Conservation (phyloP, 2,113 vertebrate genomes). For the Eolophus roseicapilla region DNA sequence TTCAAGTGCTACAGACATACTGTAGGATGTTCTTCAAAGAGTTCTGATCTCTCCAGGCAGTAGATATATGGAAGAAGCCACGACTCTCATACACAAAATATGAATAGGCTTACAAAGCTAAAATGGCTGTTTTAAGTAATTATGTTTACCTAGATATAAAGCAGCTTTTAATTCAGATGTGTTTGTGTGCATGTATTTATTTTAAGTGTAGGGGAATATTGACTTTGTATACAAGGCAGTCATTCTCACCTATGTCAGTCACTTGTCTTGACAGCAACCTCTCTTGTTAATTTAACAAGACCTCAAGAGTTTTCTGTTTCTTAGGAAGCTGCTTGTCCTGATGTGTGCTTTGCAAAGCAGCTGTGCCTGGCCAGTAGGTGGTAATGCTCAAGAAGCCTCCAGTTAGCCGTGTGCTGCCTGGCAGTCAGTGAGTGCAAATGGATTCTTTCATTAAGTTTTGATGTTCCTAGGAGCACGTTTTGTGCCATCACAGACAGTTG, state of each 20-base stretch:
- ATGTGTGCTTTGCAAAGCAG: neutral
- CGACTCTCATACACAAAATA: neutral
- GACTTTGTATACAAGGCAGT: neutral
- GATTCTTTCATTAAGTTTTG: neutral
- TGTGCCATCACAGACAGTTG: neutral
- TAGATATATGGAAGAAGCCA: neutral
- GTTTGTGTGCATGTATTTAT: neutral
- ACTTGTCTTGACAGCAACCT: neutral
- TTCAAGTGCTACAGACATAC: neutral
- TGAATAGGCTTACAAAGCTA: neutral
- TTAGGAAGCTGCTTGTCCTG: neutral
- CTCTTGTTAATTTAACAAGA: neutral
- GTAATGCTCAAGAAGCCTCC: neutral
- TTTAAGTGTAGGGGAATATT: neutral
- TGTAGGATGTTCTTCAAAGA: neutral
- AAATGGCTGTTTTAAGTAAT: neutral
- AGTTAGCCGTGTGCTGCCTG: neutral
- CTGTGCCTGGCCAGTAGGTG: neutral
- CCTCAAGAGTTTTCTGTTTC: neutral
- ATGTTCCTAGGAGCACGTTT: neutral
- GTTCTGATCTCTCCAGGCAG: neutral
- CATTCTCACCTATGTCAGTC: neutral
- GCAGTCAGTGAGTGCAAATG: accelerated
- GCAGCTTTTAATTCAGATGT: neutral
- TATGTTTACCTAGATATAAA: neutral